phyloP scores from a whole-genome alignment of 1,140 invertebrate genomes.

The Stegodyphus mimosarum region DNA sequence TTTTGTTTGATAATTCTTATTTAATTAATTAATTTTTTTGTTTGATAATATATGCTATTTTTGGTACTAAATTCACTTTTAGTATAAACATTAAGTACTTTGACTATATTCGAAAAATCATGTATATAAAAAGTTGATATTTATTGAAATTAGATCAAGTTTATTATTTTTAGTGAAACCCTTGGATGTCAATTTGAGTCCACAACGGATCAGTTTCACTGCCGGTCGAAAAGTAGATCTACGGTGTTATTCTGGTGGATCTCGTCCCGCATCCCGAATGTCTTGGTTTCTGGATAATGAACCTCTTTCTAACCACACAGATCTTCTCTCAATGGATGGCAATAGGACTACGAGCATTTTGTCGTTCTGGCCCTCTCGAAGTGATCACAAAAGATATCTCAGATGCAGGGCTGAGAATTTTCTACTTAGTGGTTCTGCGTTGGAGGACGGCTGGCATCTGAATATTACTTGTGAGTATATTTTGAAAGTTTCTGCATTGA shows the following conservation, averaged over 20 bases:
- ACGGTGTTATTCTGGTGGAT: conserved; percentile 84
- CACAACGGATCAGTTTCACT: conserved; percentile 18
- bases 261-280: conserved; percentile 83
- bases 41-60: too few relatives aligned
- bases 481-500: too few relatives aligned
- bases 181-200: conserved; percentile 22
- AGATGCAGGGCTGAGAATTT: conserved; percentile 86
- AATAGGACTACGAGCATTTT: conserved; percentile 63
- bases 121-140: too few relatives aligned
- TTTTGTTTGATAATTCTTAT: too few relatives aligned
- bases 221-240: conserved; percentile 84
- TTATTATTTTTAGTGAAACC: conserved; percentile 32
- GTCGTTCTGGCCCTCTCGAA: conserved; percentile 74
- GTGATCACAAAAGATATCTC: conserved; percentile 83
- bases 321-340: conserved; percentile 54
- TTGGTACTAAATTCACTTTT: too few relatives aligned
- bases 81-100: too few relatives aligned
- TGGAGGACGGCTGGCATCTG: conserved; percentile 85
- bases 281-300: conserved; percentile 85
- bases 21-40: too few relatives aligned
- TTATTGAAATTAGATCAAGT: too few relatives aligned
- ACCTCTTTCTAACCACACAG: conserved; percentile 64
- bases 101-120: too few relatives aligned
- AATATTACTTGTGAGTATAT: conserved; percentile 84
- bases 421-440: conserved; percentile 70